Evolutionary conservation across 2,797 vertebrate genomes (phyloP).

Genomic region (Fratercula arctica): DNA sequence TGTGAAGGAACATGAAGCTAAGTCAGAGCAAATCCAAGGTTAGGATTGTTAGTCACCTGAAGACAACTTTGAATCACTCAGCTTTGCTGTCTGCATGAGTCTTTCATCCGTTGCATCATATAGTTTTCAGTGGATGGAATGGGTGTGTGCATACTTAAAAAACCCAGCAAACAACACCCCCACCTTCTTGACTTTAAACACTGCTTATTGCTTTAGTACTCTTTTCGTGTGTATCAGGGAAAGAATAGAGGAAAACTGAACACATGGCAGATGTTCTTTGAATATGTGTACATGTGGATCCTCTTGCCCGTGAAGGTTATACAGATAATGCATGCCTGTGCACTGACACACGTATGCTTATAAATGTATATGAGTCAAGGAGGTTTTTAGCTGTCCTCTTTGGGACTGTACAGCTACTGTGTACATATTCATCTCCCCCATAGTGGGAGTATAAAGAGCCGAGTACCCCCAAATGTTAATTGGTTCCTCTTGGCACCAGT

Average conservation of each 20-base stretch:
- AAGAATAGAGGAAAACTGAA: not conserved
- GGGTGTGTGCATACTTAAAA: not conserved
- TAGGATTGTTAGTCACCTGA: not conserved
- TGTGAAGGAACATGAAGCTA: conserved; percentile 78
- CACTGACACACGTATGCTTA: too few species aligned
- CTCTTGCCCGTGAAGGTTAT: not conserved
- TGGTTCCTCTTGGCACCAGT: not conserved
- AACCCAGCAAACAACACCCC: not conserved
- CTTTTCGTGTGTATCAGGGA: not conserved
- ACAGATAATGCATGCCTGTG: not conserved
- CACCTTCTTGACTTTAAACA: not conserved
- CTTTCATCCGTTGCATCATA: not conserved
- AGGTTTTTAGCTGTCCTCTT: not conserved
- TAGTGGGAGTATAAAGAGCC: not conserved
- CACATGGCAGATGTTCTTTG: not conserved
- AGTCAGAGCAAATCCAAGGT: conserved; percentile 81
- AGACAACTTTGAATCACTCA: not conserved
- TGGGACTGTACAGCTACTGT: not conserved
- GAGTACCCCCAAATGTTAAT: not conserved
- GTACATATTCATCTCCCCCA: not conserved
- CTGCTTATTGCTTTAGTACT: not conserved
- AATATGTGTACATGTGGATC: not conserved
- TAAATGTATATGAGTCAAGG: too few species aligned
- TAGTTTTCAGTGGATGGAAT: not conserved
- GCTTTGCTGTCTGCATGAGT: not conserved